phyloP scores from a whole-genome alignment of 2,113 vertebrate species.

The Hippolais icterina region DNA sequence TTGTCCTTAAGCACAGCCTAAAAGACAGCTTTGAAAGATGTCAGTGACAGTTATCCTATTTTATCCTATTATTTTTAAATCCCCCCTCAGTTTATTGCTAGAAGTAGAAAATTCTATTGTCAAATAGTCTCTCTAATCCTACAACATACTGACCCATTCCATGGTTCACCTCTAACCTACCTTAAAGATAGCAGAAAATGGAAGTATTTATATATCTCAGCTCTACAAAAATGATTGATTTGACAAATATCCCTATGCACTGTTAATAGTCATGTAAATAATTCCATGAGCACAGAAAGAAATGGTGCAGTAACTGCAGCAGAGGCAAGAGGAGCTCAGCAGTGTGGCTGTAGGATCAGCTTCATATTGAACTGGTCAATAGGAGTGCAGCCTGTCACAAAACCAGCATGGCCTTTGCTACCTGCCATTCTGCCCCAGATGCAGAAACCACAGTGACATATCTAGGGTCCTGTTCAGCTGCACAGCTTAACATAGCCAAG shows the following conservation, averaged over 20 bases:
- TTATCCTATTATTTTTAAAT: conserved; percentile 60
- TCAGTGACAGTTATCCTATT: conserved; percentile 32
- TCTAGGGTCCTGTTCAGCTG: background rate
- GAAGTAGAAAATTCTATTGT: conserved; percentile 47
- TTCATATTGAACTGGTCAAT: background rate
- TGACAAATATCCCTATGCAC: background rate
- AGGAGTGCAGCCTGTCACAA: background rate
- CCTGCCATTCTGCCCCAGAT: background rate
- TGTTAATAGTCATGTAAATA: background rate
- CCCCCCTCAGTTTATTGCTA: background rate
- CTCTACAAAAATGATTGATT: background rate
- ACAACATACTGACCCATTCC: conserved; percentile 10
- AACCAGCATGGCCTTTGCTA: background rate
- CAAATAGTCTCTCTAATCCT: conserved; percentile 18
- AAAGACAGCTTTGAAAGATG: background rate
- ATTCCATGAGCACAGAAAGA: background rate
- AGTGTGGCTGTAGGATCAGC: background rate
- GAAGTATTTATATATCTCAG: background rate
- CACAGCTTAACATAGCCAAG: background rate
- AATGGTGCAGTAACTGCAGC: background rate
- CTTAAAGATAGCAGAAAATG: background rate
- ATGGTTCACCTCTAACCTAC: conserved; percentile 13
- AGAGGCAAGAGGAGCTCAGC: background rate
- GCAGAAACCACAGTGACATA: background rate
- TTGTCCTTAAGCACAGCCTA: background rate